Base-by-base conservation (phyloP, 2,113 vertebrate species). In the Poicephalus gulielmi region DNA sequence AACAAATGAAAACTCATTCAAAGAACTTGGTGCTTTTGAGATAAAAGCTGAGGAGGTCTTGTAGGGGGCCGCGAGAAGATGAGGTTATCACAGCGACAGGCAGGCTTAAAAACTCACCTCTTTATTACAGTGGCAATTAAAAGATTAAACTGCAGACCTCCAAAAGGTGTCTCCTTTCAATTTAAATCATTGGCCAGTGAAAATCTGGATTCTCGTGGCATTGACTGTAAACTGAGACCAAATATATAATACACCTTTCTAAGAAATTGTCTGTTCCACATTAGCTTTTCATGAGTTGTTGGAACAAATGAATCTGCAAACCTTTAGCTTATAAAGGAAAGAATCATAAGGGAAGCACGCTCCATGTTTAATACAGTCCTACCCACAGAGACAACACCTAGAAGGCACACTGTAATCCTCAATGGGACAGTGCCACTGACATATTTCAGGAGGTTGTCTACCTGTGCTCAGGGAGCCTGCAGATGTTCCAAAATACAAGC, bases 1-100 rank as follows among this genome's bases (percentile, higher is more conserved):
- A 92, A 94, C 94, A 94, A 97, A 86, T 64, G 79, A 88, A 91
- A 90, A 83, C 62, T 81, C 87, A 92, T 64, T 91, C 83, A 90
- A 53, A 93, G 83, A 59, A 78, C 89, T 75, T 47, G 75, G 75
- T 74, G 79, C 79, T 91, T 84, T 46, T 3, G 62, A 94, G 96
- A 97, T 96, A 96, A 96, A 73, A 91, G 76, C 49, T 66, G n/a
- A 78, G 67, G 52, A 92, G 57, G 86, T 63, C 90, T 90, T 76
- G 76, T 8, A 83, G 76, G 77, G 85, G 18, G 95, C 64, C 90
- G 64, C 5, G 18, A 81, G 70, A 39, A 91, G 67, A 76, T 78
- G 88, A 89, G 69, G 92, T 83, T 91, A 92, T 87, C 90, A 62
- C n/a, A n/a, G 41, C 0, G 2, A 80, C 60, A 92, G 71, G 60